phyloP scores from a whole-genome alignment of 2,797 vertebrate species.

The Cyprinella venusta region DNA sequence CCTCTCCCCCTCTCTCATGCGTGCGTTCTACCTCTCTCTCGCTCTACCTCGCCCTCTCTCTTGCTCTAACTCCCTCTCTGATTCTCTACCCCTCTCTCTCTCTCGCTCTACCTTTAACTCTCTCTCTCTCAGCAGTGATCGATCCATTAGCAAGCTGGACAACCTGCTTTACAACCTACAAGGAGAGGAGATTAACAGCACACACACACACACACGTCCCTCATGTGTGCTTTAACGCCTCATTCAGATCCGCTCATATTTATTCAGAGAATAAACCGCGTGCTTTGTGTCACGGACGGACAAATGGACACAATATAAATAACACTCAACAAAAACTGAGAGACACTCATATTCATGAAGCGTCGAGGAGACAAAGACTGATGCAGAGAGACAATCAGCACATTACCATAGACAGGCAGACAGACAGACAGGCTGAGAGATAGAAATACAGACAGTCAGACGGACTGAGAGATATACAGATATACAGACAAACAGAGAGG shows the following conservation, averaged over 20 bases:
- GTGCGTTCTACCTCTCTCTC: no score
- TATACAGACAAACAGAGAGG: neutral
- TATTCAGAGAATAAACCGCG: slow-evolving; percentile 55
- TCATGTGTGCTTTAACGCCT: slow-evolving; percentile 30
- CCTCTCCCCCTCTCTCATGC: neutral
- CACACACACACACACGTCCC: slow-evolving; percentile 21
- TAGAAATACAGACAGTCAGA: neutral
- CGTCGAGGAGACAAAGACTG: slow-evolving; percentile 55
- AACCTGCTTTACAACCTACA: slow-evolving; percentile 20
- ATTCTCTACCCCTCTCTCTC: neutral
- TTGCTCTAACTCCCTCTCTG: no score
- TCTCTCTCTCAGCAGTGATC: neutral
- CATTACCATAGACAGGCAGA: slow-evolving; percentile 14
- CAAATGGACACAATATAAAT: slow-evolving; percentile 57
- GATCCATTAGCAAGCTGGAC: neutral
- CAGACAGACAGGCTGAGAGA: neutral
- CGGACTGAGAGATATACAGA: slow-evolving; percentile 12
- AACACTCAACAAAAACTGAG: slow-evolving; percentile 49
- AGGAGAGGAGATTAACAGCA: slow-evolving; percentile 4
- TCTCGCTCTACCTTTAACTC: no score
- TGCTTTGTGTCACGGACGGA: slow-evolving; percentile 54
- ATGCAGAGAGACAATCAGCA: slow-evolving; percentile 48
- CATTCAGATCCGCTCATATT: slow-evolving; percentile 53
- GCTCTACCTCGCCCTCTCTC: no score
- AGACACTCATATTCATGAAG: slow-evolving; percentile 63